Evolutionary conservation across 2,113 vertebrate genomes (phyloP).

Genomic region (Antechinus flavipes): DNA sequence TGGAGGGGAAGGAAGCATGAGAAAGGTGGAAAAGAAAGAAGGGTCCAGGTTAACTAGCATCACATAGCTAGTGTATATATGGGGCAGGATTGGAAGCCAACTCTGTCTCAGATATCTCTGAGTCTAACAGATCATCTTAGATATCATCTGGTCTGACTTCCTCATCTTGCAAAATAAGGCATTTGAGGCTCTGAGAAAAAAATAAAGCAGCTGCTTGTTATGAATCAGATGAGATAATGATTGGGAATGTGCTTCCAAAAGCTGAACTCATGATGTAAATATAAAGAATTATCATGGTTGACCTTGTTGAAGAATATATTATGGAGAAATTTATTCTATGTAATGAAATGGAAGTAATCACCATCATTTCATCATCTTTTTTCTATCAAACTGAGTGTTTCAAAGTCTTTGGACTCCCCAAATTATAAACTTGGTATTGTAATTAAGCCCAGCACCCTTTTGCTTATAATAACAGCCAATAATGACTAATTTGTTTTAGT

Average conservation of each 20-base stretch:
- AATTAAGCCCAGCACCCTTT: background rate
- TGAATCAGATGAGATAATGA: background rate
- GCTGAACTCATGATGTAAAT: background rate
- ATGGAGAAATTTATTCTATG: background rate
- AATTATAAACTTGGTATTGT: background rate
- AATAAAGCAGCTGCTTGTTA: background rate
- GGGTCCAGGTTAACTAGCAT: background rate
- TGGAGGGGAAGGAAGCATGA: accelerated
- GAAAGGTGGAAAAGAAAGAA: background rate
- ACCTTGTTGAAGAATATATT: background rate
- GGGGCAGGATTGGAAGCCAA: background rate
- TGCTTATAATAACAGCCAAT: background rate
- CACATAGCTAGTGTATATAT: background rate
- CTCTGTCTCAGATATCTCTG: background rate
- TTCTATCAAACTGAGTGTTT: background rate
- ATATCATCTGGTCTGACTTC: background rate
- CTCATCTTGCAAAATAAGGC: background rate
- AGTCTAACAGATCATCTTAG: background rate
- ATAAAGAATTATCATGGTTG: background rate
- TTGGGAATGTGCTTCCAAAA: background rate
- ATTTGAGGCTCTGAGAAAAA: background rate
- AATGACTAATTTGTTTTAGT: too few species aligned
- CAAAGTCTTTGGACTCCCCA: background rate
- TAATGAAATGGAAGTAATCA: background rate
- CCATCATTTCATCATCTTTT: background rate